These are phyloP conservation scores for Ormia ochracea DNA, from an alignment of 2,888 invertebrate species.

Conservation along the genomic window DNA sequence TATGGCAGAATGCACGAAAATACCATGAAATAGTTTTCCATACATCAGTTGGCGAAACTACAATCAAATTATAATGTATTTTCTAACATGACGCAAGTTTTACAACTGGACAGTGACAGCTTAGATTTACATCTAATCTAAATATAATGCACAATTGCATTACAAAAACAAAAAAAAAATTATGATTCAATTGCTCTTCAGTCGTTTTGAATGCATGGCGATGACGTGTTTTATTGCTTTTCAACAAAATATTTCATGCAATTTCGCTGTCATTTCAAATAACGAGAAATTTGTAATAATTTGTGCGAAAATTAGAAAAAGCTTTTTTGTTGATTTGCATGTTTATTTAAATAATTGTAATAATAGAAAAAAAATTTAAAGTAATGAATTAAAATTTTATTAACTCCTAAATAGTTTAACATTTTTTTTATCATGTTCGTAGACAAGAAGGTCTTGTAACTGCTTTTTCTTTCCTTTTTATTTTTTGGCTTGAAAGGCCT, in stretches of 20 bases:
- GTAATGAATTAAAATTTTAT: slow-evolving; percentile 41
- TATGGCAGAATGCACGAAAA: too few relatives aligned
- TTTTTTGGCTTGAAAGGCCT: not conserved
- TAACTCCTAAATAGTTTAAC: slow-evolving; percentile 9
- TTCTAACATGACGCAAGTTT: too few relatives aligned
- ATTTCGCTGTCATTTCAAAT: slow-evolving; percentile 57
- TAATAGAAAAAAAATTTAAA: not conserved
- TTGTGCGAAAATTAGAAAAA: not conserved
- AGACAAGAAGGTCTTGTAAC: slow-evolving; percentile 1
- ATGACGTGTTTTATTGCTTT: slow-evolving; percentile 29
- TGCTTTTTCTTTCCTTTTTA: not conserved
- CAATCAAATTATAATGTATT: too few relatives aligned
- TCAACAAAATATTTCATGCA: slow-evolving; percentile 46
- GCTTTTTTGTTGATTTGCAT: not conserved
- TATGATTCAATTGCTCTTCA: slow-evolving; percentile 6
- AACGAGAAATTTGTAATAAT: slow-evolving; percentile 56
- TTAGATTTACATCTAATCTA: not conserved
- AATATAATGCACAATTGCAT: not conserved
- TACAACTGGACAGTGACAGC: not conserved
- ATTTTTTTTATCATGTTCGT: not conserved
- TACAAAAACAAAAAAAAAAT: not conserved
- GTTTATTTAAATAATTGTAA: slow-evolving; percentile 1
- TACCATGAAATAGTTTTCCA: too few relatives aligned
- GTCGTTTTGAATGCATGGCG: slow-evolving; percentile 14
- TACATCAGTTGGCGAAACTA: too few relatives aligned